These are phyloP conservation scores for Zaprionus nigranus DNA, from an alignment of 1,140 invertebrate species.

Conservation along the genomic window DNA sequence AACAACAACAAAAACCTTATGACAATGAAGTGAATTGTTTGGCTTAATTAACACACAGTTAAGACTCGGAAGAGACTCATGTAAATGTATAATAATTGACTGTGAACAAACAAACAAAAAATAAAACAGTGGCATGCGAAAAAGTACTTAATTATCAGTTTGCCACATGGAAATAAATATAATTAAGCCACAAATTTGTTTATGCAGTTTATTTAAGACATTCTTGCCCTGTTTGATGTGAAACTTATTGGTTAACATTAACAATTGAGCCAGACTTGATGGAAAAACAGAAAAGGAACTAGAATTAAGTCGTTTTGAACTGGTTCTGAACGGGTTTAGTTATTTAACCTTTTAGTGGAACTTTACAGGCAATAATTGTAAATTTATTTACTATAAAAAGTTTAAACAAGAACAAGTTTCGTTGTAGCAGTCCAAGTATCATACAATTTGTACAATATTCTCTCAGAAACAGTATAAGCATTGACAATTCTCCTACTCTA, in stretches of 20 bases:
- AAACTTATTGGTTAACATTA: neutral
- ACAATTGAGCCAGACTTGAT: no score
- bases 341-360: neutral
- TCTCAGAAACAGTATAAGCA: no score
- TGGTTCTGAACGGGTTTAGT: neutral
- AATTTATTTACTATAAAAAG: neutral
- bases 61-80: constrained; percentile 44
- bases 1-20: constrained; percentile 11
- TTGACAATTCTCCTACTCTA: no score
- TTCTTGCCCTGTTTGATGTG: neutral
- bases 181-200: constrained; percentile 21
- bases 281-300: no score
- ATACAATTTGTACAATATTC: no score
- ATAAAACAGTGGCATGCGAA: constrained; percentile 24
- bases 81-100: constrained; percentile 49
- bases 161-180: constrained; percentile 13
- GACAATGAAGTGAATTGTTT: constrained; percentile 51
- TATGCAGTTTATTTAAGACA: neutral
- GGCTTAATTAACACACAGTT: constrained; percentile 49
- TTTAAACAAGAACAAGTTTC: no score
- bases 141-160: constrained; percentile 37
- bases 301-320: neutral
- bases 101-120: constrained; percentile 29
- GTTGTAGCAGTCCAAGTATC: no score
- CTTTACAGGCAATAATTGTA: neutral